Evolutionary conservation across 35 echinoderm and acorn worm genomes (phyloP), one percentile per base, ranked within the genome.

Genomic region (Apostichopus californicus): DNA sequence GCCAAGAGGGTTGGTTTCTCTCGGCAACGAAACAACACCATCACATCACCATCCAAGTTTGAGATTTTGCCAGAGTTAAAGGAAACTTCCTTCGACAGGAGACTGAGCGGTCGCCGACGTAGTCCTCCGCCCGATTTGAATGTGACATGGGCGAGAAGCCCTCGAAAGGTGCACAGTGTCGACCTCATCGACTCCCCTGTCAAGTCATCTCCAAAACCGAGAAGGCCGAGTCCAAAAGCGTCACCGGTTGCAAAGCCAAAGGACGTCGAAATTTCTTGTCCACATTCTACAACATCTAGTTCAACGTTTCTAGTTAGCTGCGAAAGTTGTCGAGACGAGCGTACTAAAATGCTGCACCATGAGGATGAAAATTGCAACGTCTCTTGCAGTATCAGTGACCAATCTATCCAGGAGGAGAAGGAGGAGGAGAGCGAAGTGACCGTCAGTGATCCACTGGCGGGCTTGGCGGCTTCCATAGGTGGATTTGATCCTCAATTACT

Each of bases 401-500:
- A 59, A 56, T 64, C 60, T 52, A 58, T 64, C 71, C 86, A 58
- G 46, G 86, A 89, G 6, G 86, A 89, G 15, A 87, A 87, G n/a
- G 86, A 72, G 2, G 68, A 52, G 61, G 64, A 13, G 9, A 13
- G 11, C 3, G 61, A 89, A 57, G 63, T 28, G 3, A 22, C 7
- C 7, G 7, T 6, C 17, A 55, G 14, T 18, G 86, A 73, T 52
- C 86, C 86, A 4, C 63, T 89, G 34, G 86, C 86, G 46, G 86
- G 57, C 1, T 8, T 89, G 15, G 86, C 86, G 4, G 86, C 86
- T n/a, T 89, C 86, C 6, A 72, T 89, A 89, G 86, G 63, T 13
- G 86, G 66, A 21, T 90, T 98, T 56, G 96, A 98, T 66, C 94
- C 96, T 1, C 87, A 95, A 79, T 89, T 95, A 8, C 83, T 98